These are phyloP conservation scores for Penaeus vannamei DNA, from an alignment of 1,140 invertebrate species.

Conservation along the genomic window DNA sequence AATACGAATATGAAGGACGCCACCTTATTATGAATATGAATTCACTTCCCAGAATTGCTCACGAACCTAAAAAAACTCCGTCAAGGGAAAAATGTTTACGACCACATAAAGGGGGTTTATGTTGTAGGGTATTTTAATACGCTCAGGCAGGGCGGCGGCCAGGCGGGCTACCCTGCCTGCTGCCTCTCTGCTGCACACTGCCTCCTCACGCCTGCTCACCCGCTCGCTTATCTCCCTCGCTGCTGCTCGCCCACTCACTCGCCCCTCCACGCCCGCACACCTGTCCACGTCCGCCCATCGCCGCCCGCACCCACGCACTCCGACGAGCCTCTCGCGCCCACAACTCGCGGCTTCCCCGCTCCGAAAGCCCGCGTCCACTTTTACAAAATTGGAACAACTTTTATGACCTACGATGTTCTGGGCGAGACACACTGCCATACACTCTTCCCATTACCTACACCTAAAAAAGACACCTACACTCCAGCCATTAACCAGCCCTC, in stretches of 20 bases:
- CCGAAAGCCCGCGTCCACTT: no score
- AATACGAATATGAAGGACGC: constrained; percentile 42
- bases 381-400: no score
- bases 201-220: no score
- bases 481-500: no score
- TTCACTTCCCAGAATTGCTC: constrained; percentile 60
- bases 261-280: neutral
- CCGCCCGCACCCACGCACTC: neutral
- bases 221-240: neutral
- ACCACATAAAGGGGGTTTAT: constrained; percentile 63
- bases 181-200: no score
- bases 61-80: constrained; percentile 48
- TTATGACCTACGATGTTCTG: no score
- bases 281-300: neutral
- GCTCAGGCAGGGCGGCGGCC: constrained; percentile 32
- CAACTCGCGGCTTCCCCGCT: no score
- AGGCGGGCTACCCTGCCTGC: neutral
- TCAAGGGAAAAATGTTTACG: constrained; percentile 64
- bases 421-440: no score
- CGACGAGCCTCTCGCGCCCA: no score
- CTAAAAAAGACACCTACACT: no score
- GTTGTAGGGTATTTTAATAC: constrained; percentile 64
- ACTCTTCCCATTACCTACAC: no score
- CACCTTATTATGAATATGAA: constrained; percentile 62
- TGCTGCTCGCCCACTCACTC: neutral